Base-by-base conservation (phyloP, 2,888 invertebrate genomes). In the Tuta absoluta region DNA sequence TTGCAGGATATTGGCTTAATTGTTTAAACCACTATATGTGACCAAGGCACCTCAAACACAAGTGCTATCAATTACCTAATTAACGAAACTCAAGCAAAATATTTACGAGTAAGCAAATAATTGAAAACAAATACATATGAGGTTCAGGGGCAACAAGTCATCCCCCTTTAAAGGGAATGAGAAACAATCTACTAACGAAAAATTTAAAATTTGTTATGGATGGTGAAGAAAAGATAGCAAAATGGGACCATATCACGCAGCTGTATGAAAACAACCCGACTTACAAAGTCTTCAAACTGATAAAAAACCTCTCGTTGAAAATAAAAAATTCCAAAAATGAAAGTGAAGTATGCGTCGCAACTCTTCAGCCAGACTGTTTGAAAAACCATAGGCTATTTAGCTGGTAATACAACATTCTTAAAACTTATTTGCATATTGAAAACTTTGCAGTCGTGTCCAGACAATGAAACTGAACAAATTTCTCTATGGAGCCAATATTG, bases 291-390 rank as follows among this genome's bases (percentile, higher is more conserved):
- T n/a, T n/a, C n/a, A n/a, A n/a, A n/a, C n/a, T n/a, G n/a, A n/a
- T n/a, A n/a, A n/a, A n/a, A n/a, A n/a, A n/a, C n/a, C n/a, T n/a
- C n/a, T n/a, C n/a, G n/a, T n/a, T n/a, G n/a, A n/a, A n/a, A n/a
- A n/a, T n/a, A n/a, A 33, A 33, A 33, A 33, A 62, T 74, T 0
- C 65, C 68, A 0, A 72, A 71, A 68, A 73, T 73, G 70, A 74
- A 74, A 53, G 72, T 74, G 0, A 75, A 75, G 69, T 70, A 63
- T 41, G 76, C 74, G 0, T 64, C 67, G 0, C 75, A 74, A 59
- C 17, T 78, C 24, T 75, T 75, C 58, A 78, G 77, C 45, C 57
- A 64, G 5, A 73, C 72, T 63, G 76, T 76, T 7, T 73, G 68
- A 11, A 41, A 58, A 10, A 71, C 67, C 37, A 73, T 77, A 71